These are phyloP conservation scores for Lemur catta DNA, from an alignment of 2,797 vertebrate genomes.

Conservation along the genomic window DNA sequence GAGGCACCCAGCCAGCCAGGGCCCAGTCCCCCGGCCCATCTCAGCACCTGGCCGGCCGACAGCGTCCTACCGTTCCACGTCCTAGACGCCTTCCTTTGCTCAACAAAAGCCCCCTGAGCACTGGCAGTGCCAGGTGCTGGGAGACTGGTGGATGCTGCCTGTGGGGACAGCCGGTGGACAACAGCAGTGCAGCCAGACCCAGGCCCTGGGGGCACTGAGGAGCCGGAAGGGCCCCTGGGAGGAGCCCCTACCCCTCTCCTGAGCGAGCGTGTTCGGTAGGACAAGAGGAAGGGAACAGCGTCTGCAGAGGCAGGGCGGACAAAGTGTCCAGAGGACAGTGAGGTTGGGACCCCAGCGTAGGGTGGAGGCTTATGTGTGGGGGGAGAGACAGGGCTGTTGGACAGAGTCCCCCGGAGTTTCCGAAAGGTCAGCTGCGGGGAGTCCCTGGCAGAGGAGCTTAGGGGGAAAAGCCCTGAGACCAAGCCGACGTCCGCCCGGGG, in stretches of 20 bases:
- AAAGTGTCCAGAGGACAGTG: not conserved
- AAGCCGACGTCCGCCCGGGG: fast-evolving
- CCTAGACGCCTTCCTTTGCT: not conserved
- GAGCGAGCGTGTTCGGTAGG: fast-evolving
- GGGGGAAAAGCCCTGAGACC: not conserved
- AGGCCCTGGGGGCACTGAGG: not conserved
- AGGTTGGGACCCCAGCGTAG: fast-evolving
- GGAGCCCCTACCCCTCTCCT: not conserved
- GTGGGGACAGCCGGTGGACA: not conserved
- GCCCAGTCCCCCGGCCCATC: not conserved
- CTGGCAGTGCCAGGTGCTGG: fast-evolving
- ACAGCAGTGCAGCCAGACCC: too few relatives aligned
- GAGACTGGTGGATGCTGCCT: not conserved
- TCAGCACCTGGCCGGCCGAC: too few relatives aligned
- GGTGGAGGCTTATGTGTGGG: fast-evolving
- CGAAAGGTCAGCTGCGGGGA: not conserved
- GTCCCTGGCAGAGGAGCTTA: not conserved
- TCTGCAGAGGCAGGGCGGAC: not conserved
- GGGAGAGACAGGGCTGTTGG: fast-evolving
- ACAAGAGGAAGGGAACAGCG: fast-evolving
- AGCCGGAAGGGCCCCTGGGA: not conserved
- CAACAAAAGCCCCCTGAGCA: fast-evolving
- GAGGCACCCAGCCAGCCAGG: fast-evolving
- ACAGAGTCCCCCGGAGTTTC: not conserved
- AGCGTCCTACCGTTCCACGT: fast-evolving